A percentile compares a stretch with the other conserved stretches of the same genome.
These are phyloP conservation scores for Siphlonurus alternatus DNA, from an alignment of 2,888 invertebrate species.

Conservation along the genomic window DNA sequence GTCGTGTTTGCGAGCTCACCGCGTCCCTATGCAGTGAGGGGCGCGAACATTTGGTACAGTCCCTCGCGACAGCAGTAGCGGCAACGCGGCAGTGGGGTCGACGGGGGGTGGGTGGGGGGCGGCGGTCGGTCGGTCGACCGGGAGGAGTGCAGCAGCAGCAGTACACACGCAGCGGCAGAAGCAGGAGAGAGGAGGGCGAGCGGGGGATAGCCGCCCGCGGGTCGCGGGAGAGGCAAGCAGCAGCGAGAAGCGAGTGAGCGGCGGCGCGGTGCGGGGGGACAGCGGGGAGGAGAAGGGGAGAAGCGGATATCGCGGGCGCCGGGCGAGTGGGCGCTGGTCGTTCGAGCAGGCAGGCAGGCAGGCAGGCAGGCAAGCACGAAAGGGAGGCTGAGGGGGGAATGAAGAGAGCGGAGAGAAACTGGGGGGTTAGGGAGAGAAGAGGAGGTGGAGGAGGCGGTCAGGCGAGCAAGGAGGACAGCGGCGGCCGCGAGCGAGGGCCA, in stretches of 20 bases:
- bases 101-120: not conserved
- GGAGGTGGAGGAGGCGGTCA: not conserved
- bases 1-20: not conserved
- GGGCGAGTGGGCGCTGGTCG: not conserved
- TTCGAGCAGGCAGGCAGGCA: not conserved
- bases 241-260: conserved; percentile 8
- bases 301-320: not conserved
- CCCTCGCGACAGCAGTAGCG: conserved; percentile 13
- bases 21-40: not conserved
- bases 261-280: conserved; percentile 21
- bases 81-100: conserved; percentile 1
- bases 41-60: conserved; percentile 3
- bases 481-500: not conserved
- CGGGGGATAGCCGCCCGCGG: not conserved
- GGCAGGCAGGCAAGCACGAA: not conserved
- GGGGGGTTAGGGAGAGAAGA: not conserved
- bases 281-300: conserved; percentile 18
- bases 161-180: conserved; percentile 8
- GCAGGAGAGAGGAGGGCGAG: conserved; percentile 9
- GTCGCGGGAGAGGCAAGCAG: conserved; percentile 2
- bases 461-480: not conserved
- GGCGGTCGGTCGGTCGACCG: not conserved
- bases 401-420: not conserved
- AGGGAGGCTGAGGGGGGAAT: not conserved
- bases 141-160: conserved; percentile 5